Evolutionary conservation across 2,888 invertebrate genomes (phyloP).

Genomic region (Oxystoma pomonae): DNA sequence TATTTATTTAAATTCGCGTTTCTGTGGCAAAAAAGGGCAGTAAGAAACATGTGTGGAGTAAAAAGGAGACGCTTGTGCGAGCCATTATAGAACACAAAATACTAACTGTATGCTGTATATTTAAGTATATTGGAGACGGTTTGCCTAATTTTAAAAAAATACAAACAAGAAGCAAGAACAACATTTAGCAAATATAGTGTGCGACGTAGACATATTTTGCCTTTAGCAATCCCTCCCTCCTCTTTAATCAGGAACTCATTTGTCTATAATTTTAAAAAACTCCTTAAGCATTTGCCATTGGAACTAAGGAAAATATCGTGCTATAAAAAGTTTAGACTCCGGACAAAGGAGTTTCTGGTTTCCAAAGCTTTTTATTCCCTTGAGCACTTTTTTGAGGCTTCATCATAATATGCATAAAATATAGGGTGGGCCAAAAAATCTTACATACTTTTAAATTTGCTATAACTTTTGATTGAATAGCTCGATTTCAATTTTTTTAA

Average conservation of each 20-base stretch:
- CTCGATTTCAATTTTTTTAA: no score
- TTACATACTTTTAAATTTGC: no score
- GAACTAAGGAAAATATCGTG: background rate
- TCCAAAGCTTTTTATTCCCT: no score
- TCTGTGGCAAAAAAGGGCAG: background rate
- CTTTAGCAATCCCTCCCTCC: background rate
- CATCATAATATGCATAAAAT: no score
- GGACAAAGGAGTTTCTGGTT: no score
- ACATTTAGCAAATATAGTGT: background rate
- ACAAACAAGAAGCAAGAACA: background rate
- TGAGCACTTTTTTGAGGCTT: no score
- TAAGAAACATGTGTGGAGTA: background rate
- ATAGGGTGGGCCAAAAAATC: no score
- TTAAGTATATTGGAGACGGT: background rate
- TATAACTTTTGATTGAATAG: no score
- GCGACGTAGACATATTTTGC: background rate
- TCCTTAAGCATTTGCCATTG: background rate
- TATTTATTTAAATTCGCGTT: background rate
- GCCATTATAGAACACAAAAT: background rate
- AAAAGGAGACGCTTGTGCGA: background rate
- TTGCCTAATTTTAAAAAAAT: background rate
- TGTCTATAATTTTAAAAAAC: background rate
- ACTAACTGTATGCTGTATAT: background rate
- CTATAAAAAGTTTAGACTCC: background rate
- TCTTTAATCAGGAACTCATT: background rate